Evolutionary conservation across 2,797 vertebrate species (phyloP).

Genomic region (Euthynnus affinis): DNA sequence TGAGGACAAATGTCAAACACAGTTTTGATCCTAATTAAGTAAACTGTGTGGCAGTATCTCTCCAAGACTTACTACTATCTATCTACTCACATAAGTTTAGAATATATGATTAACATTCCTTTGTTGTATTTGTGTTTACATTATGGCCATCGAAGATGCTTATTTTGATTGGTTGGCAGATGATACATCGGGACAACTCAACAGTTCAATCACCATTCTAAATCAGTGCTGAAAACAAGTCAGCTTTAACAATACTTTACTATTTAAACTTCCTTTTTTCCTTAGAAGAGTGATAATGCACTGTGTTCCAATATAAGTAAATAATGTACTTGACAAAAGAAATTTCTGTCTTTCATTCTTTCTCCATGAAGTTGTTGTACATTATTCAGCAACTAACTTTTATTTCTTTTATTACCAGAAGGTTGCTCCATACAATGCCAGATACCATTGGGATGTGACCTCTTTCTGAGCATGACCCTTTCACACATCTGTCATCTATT

Average conservation of each 20-base stretch:
- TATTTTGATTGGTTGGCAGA: not conserved
- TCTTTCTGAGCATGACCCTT: conserved; percentile 21
- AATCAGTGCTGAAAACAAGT: not conserved
- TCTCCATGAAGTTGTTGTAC: not conserved
- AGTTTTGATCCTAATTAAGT: not conserved
- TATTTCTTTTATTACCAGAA: not conserved
- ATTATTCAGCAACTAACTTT: not conserved
- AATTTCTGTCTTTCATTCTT: not conserved
- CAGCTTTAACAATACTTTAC: not conserved
- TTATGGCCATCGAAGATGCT: not conserved
- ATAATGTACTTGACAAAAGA: not conserved
- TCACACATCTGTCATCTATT: conserved; percentile 29
- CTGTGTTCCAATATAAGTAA: not conserved
- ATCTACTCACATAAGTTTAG: not conserved
- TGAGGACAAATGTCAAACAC: not conserved
- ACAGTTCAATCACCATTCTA: not conserved
- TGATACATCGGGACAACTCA: not conserved
- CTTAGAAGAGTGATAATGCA: not conserved
- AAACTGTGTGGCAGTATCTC: not conserved
- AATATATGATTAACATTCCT: not conserved
- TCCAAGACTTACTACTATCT: not conserved
- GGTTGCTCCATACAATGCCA: not conserved
- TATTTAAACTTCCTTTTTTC: too few species aligned
- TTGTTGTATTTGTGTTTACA: not conserved
- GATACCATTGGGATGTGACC: not conserved